phyloP scores from a whole-genome alignment of 2,113 vertebrate genomes.

The Kryptolebias marmoratus region DNA sequence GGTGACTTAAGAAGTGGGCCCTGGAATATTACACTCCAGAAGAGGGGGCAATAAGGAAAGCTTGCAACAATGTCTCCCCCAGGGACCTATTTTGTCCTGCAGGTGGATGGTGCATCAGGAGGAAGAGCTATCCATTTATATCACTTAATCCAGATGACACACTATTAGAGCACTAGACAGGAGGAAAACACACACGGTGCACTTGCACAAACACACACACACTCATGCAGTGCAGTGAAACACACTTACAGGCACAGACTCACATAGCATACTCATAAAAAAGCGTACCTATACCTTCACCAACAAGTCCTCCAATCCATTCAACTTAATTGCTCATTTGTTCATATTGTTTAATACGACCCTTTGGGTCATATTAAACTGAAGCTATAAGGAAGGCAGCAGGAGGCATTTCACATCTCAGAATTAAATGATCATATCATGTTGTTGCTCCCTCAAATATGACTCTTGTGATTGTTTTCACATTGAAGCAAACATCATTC shows the following conservation, averaged over 20 bases:
- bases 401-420: not conserved
- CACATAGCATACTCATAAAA: not conserved
- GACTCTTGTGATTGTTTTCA: not conserved
- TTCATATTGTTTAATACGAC: not conserved
- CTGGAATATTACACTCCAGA: constrained; percentile 11
- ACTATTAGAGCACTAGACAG: constrained; percentile 42
- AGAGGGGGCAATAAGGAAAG: constrained; percentile 1
- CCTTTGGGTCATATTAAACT: not conserved
- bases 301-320: not conserved
- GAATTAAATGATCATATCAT: not conserved
- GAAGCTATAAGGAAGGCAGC: not conserved
- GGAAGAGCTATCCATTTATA: constrained; percentile 69
- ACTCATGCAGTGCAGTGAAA: not conserved
- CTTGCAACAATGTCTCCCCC: not conserved
- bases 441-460: not conserved
- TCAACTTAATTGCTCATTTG: not conserved
- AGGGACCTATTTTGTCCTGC: constrained; percentile 44
- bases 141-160: constrained; percentile 72
- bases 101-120: constrained; percentile 57
- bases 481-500: not conserved
- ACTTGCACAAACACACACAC: constrained; percentile 10
- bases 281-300: not conserved
- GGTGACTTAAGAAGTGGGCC: constrained; percentile 12
- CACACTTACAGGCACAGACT: not conserved
- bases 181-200: not conserved